These are phyloP conservation scores for Strix aluco DNA, from an alignment of 2,113 vertebrate genomes.

Conservation along the genomic window DNA sequence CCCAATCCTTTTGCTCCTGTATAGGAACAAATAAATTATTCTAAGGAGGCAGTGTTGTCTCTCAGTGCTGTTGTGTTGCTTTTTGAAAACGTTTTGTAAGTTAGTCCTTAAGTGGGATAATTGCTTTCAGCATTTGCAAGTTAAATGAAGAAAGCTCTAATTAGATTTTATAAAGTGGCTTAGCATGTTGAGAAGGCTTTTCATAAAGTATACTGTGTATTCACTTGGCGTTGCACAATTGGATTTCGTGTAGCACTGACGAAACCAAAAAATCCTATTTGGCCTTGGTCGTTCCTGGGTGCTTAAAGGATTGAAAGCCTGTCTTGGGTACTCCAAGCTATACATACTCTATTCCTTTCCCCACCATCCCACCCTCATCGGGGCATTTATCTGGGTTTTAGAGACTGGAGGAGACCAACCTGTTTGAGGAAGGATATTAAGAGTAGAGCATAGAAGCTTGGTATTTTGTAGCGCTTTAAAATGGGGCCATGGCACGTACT, in stretches of 20 bases:
- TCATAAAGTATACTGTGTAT: slow-evolving; percentile 60
- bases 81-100: slow-evolving; percentile 68
- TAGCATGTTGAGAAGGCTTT: slow-evolving; percentile 65
- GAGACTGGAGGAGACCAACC: background rate
- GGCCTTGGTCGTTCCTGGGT: background rate
- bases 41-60: slow-evolving; percentile 45
- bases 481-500: background rate
- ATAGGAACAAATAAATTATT: slow-evolving; percentile 60
- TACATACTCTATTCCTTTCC: background rate
- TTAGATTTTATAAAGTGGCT: slow-evolving; percentile 70
- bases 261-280: slow-evolving; percentile 53
- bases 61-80: slow-evolving; percentile 26
- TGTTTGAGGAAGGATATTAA: background rate
- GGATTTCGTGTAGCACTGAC: slow-evolving; percentile 16
- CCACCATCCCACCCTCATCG: background rate
- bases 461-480: background rate
- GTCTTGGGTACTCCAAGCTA: background rate
- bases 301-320: slow-evolving; percentile 25
- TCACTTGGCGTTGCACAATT: slow-evolving; percentile 41
- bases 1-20: background rate
- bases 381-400: background rate
- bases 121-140: slow-evolving; percentile 69
- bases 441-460: background rate
- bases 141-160: slow-evolving; percentile 71
- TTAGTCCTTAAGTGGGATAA: slow-evolving; percentile 66